phyloP scores from a whole-genome alignment of 2,113 vertebrate species.

The Ictalurus punctatus region DNA sequence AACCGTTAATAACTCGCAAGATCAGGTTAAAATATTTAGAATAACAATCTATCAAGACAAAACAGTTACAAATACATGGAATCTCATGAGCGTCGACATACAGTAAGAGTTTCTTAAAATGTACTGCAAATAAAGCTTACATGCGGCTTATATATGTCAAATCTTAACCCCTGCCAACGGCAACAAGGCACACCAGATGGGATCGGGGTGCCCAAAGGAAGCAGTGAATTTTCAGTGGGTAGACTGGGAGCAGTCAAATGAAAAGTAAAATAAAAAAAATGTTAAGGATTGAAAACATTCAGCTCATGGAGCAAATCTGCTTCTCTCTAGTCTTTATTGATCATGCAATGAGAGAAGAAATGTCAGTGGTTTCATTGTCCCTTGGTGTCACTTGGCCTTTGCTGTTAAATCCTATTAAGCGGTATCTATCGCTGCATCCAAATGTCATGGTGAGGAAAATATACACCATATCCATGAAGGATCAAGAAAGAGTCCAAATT shows the following conservation, averaged over 20 bases:
- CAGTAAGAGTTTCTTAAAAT: background rate
- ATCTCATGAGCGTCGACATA: background rate
- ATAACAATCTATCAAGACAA: background rate
- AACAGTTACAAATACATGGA: background rate
- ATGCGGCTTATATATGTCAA: background rate
- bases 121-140: background rate
- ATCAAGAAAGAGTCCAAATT: constrained; percentile 37
- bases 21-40: background rate
- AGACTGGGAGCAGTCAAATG: constrained; percentile 11
- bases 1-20: background rate
- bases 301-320: constrained; percentile 47
- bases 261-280: constrained; percentile 23
- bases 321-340: constrained; percentile 59
- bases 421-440: constrained; percentile 59
- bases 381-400: constrained; percentile 66
- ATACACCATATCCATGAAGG: constrained; percentile 29
- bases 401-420: constrained; percentile 65
- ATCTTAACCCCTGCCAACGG: background rate
- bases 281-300: constrained; percentile 51
- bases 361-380: constrained; percentile 65
- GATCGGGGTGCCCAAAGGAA: background rate
- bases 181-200: background rate
- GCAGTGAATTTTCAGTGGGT: background rate
- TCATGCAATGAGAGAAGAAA: constrained; percentile 62
- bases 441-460: constrained; percentile 59